These are phyloP conservation scores for Eutolmus rufibarbis DNA, from an alignment of 2,888 invertebrate genomes.

Conservation along the genomic window DNA sequence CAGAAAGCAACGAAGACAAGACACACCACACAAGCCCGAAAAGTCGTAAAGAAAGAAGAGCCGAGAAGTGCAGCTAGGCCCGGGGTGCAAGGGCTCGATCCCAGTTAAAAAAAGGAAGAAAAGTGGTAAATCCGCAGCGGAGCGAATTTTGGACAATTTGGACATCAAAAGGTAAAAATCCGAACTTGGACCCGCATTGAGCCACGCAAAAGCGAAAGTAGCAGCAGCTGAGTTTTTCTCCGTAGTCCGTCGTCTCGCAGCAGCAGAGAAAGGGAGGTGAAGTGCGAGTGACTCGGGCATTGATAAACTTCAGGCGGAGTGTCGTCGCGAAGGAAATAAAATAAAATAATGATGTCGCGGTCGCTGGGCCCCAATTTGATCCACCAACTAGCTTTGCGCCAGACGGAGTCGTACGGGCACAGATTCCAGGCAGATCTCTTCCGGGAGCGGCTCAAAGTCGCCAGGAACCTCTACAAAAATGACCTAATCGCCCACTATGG, in stretches of 20 bases:
- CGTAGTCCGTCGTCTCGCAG: background rate
- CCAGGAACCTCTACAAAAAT: slow-evolving; percentile 80
- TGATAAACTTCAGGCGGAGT: background rate
- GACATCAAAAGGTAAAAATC: background rate
- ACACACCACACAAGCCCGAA: background rate
- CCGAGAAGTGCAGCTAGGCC: background rate
- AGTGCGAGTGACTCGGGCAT: background rate
- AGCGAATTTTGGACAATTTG: background rate
- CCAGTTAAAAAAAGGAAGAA: background rate
- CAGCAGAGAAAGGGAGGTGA: background rate
- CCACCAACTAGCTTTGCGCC: slow-evolving; percentile 50
- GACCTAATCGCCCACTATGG: slow-evolving; percentile 91
- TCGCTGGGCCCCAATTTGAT: slow-evolving; percentile 47
- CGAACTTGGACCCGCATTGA: background rate
- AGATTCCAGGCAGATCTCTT: slow-evolving; percentile 55
- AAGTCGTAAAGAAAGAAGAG: background rate
- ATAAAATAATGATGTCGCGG: slow-evolving; percentile 43
- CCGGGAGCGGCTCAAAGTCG: slow-evolving; percentile 69
- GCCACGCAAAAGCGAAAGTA: background rate
- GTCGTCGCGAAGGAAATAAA: background rate
- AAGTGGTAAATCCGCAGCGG: background rate
- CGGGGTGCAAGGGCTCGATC: background rate
- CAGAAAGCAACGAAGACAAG: background rate
- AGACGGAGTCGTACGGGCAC: slow-evolving; percentile 49
- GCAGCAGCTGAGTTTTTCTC: background rate